Evolutionary conservation across 1,140 invertebrate genomes (phyloP), one percentile per base, ranked within the genome.

Genomic region (Hyphantria cunea): DNA sequence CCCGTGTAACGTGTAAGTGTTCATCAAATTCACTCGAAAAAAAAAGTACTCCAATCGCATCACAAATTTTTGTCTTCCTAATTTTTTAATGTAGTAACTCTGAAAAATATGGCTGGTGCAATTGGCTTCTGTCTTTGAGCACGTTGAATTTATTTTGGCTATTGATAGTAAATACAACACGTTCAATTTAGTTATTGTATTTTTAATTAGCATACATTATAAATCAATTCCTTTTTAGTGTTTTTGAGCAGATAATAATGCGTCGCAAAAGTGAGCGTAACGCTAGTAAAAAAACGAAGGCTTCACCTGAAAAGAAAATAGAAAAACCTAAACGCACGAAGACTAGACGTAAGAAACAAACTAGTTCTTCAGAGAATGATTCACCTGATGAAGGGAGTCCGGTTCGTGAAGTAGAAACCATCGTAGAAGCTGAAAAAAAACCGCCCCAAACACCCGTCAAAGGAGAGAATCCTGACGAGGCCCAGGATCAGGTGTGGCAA

Each of bases 231-330:
- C 17, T 25, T 25, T 5, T 25, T 25, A 25, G 17, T 25, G 17
- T 25, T 25, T 25, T 25, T 25, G 5, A 1, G 17, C 5, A 79
- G 70, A 50, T 52, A 65, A 80, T 15, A 64, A 90, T 90, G 87
- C 87, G 87, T 79, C 87, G 87, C 45, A 89, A 88, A 78, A 89
- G 84, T 66, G 86, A 90, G 62, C 82, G 85, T 55, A 76, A 76
- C 10, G 70, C 82, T 31, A 79, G 47, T 68, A 82, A 82, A 55
- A 90, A 90, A 66, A 33, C 70, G 6, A 89, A 89, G 65, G 53
- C 75, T 69, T 87, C 87, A 17, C 85, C 86, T 17, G 85, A 88
- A 60, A 86, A 86, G 62, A 90, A 88, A 56, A 25, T 77, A 47
- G 87, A 89, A 58, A 90, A 90, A 56, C 51, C 66, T 2, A 89